A percentile compares a stretch with the other conserved stretches of the same genome.
These are phyloP conservation scores for Parasteatoda tepidariorum DNA, from an alignment of 1,140 invertebrate genomes.

Conservation along the genomic window DNA sequence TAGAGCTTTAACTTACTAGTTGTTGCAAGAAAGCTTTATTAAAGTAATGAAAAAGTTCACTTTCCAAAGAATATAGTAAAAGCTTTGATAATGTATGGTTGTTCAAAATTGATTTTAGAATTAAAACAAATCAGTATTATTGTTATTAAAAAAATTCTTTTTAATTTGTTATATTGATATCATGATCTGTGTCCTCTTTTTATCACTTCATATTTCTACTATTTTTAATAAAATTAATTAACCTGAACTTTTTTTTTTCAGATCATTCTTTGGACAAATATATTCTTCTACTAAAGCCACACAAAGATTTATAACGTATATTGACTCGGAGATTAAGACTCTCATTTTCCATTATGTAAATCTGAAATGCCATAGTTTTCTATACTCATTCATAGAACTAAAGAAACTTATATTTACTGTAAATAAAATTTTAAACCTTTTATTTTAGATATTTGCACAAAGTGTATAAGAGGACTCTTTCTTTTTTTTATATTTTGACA, in stretches of 20 bases:
- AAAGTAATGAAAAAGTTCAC: no score
- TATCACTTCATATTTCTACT: no score
- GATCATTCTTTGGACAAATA: constrained; percentile 32
- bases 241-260: constrained; percentile 17
- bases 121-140: no score
- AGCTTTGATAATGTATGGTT: no score
- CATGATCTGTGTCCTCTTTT: no score
- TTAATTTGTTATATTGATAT: no score
- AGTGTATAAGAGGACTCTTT: not conserved
- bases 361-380: not conserved
- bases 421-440: constrained; percentile 41
- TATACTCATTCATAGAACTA: constrained; percentile 28
- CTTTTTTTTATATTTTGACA: constrained; percentile 19
- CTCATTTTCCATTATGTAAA: constrained; percentile 5
- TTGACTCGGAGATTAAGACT: not conserved
- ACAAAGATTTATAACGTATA: constrained; percentile 23
- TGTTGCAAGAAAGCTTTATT: no score
- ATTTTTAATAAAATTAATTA: no score
- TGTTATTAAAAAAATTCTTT: no score
- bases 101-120: no score
- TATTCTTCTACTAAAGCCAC: constrained; percentile 31
- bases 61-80: no score
- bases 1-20: no score
- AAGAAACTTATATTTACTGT: constrained; percentile 15
- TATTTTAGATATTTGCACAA: not conserved